These are phyloP conservation scores for Cordilura impudica DNA, from an alignment of 2,888 invertebrate genomes.

Conservation along the genomic window DNA sequence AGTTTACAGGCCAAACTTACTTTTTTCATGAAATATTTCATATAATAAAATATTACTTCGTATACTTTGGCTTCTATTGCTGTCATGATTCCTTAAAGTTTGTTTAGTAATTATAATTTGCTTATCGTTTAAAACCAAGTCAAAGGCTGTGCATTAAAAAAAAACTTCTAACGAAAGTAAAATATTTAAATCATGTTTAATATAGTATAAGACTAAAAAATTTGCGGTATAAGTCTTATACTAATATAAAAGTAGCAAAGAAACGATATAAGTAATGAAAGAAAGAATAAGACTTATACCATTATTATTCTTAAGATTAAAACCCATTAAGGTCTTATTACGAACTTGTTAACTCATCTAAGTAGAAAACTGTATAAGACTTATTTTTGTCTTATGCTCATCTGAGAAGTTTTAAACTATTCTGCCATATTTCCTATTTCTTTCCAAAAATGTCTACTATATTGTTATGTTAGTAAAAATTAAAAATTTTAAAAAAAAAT, in stretches of 20 bases:
- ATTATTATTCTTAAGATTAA: too few relatives aligned
- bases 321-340: too few relatives aligned
- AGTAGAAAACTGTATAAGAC: too few relatives aligned
- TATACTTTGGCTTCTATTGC: neutral
- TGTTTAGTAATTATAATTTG: slow-evolving; percentile 24
- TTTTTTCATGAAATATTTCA: neutral
- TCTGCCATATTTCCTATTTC: slow-evolving; percentile 41
- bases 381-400: neutral
- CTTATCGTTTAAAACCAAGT: slow-evolving; percentile 32
- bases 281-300: too few relatives aligned
- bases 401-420: neutral
- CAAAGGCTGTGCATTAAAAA: slow-evolving; percentile 56
- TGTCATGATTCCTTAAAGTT: slow-evolving; percentile 14
- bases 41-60: neutral
- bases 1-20: neutral
- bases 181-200: neutral
- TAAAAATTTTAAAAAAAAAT: slow-evolving; percentile 1
- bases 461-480: slow-evolving; percentile 5
- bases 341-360: too few relatives aligned
- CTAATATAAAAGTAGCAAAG: neutral
- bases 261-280: too few relatives aligned
- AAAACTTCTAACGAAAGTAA: neutral
- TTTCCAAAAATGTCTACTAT: neutral
- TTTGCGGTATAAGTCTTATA: neutral
- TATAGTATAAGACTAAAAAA: neutral